phyloP scores from a whole-genome alignment of 2,113 vertebrate species.

The Pomatostomus ruficeps region DNA sequence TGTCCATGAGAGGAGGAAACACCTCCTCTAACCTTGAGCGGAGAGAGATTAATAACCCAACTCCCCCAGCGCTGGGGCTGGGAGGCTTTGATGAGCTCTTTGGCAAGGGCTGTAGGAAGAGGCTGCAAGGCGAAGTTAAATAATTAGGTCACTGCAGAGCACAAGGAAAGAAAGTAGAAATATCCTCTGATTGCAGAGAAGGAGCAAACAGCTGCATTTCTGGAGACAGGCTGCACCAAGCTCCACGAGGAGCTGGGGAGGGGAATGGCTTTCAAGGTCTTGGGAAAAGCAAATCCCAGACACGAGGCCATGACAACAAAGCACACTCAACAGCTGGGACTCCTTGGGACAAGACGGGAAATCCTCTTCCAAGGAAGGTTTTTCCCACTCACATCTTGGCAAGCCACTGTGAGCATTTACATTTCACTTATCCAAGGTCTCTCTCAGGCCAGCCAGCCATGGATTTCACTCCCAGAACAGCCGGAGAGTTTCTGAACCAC shows the following conservation, averaged over 20 bases:
- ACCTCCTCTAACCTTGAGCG: conserved; percentile 32
- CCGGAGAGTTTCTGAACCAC: not conserved
- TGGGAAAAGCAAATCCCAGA: not conserved
- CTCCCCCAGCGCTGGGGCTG: not conserved
- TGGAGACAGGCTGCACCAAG: not conserved
- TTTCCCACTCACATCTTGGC: not conserved
- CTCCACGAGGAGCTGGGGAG: fast-evolving
- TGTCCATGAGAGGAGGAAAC: not conserved
- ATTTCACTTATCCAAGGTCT: not conserved
- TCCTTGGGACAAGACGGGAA: not conserved
- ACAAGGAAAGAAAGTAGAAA: not conserved
- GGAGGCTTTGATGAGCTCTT: conserved; percentile 32
- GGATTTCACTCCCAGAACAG: not conserved
- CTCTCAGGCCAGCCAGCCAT: not conserved
- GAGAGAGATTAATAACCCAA: not conserved
- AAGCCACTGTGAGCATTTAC: not conserved
- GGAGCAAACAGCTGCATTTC: not conserved
- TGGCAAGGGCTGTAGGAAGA: conserved; percentile 23
- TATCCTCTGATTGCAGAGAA: not conserved
- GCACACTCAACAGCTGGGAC: not conserved
- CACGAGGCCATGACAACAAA: not conserved
- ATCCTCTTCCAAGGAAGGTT: not conserved
- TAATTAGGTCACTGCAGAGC: conserved; percentile 26
- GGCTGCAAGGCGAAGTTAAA: conserved; percentile 22
- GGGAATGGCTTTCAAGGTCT: not conserved